Percentiles rank a stretch among this genome's conserved stretches.
Conservation (phyloP, 2,797 vertebrate species). For the Hippopotamyrus pictus region DNA sequence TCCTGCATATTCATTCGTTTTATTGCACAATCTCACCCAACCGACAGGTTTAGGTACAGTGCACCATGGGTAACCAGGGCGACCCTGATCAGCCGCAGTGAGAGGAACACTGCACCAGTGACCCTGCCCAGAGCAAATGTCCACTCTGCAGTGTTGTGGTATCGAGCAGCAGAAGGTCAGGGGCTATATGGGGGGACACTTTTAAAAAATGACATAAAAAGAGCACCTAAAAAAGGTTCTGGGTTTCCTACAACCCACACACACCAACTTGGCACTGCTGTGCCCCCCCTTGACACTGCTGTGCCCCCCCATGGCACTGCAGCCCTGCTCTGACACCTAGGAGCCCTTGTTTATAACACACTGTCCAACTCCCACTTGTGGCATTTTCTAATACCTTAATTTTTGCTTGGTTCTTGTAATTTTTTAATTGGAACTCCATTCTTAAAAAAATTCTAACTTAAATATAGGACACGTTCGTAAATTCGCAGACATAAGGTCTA, state of each 20-base stretch:
- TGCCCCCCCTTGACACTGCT: neutral
- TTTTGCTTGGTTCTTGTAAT: neutral
- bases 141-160: neutral
- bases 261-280: neutral
- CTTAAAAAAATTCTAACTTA: neutral
- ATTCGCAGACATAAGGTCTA: too few species aligned
- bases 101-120: neutral
- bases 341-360: neutral
- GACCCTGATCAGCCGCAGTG: neutral
- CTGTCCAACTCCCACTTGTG: neutral
- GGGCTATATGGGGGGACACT: neutral
- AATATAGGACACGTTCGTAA: neutral
- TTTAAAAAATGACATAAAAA: neutral
- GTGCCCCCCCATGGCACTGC: neutral
- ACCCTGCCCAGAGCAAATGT: neutral
- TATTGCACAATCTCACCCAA: neutral
- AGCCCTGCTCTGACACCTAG: neutral
- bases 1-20: neutral
- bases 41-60: neutral
- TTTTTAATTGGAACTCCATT: neutral
- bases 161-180: neutral
- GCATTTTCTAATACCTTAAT: neutral
- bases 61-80: neutral
- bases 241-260: neutral
- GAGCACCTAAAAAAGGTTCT: neutral